Conservation (phyloP, 2,797 vertebrate genomes). For the Trematomus bernacchii region DNA sequence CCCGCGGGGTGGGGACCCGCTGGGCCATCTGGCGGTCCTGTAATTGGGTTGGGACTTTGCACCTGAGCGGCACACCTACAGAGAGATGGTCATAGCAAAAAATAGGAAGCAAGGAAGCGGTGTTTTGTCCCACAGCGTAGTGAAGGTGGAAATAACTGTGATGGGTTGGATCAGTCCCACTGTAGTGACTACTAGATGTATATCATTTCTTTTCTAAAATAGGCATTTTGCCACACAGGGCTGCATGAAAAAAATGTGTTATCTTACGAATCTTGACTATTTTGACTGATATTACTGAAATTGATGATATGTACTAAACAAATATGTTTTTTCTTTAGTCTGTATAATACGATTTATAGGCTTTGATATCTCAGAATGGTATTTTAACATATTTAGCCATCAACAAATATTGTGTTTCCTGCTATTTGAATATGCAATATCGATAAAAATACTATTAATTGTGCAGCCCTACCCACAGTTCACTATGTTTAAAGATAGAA, state of each 20-base stretch:
- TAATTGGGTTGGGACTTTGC: constrained; percentile 87
- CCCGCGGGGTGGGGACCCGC: constrained; percentile 75
- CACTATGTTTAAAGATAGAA: constrained; percentile 19
- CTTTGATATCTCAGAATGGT: too few relatives aligned
- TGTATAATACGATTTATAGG: too few relatives aligned
- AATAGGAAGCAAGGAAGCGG: constrained; percentile 23
- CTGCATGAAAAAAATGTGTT: too few relatives aligned
- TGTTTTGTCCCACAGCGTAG: constrained; percentile 9
- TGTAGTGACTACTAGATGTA: background rate
- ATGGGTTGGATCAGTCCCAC: constrained; percentile 26
- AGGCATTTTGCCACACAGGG: background rate
- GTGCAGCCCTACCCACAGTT: background rate
- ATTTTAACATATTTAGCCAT: too few relatives aligned
- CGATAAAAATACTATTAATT: too few relatives aligned
- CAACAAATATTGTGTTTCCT: too few relatives aligned
- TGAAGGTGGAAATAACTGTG: constrained; percentile 26
- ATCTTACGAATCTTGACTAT: too few relatives aligned
- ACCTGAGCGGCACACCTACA: constrained; percentile 75
- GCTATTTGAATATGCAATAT: too few relatives aligned
- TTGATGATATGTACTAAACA: too few relatives aligned
- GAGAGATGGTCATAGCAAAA: constrained; percentile 47
- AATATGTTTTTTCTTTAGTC: too few relatives aligned
- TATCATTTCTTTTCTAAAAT: background rate
- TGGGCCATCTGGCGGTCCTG: constrained; percentile 83
- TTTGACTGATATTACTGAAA: too few relatives aligned